phyloP scores from a whole-genome alignment of 2,797 vertebrate species.

The Rhinella marina region DNA sequence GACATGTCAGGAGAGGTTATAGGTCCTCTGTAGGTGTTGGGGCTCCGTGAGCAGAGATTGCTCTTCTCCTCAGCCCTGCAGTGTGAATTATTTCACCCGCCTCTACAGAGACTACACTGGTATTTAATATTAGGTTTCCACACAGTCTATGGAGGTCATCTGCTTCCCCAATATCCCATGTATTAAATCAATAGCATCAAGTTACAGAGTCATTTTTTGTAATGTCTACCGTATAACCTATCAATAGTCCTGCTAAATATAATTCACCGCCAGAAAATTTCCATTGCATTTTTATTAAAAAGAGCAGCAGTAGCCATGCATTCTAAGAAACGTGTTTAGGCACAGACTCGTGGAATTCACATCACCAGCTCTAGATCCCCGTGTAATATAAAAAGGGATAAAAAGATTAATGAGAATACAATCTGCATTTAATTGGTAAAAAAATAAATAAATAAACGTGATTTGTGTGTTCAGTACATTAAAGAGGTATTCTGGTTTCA shows the following conservation, averaged over 20 bases:
- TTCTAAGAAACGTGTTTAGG: slow-evolving; percentile 3
- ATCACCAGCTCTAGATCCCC: background rate
- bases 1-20: too few species aligned
- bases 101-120: too few species aligned
- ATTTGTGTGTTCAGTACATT: too few species aligned
- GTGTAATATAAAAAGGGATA: slow-evolving; percentile 35
- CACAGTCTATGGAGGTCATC: too few species aligned
- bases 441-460: background rate
- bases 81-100: too few species aligned
- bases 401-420: slow-evolving; percentile 27
- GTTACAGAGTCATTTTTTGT: too few species aligned
- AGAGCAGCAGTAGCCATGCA: background rate
- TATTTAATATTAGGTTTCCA: too few species aligned
- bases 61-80: too few species aligned
- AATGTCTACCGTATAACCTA: too few species aligned
- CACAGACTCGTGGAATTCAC: slow-evolving; percentile 3
- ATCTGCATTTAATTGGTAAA: slow-evolving; percentile 43
- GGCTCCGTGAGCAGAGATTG: too few species aligned
- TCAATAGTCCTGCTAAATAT: background rate
- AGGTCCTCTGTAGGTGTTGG: too few species aligned
- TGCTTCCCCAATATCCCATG: background rate
- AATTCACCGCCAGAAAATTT: background rate
- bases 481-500: too few species aligned
- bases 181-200: background rate
- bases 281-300: background rate